Percentiles rank a stretch among this genome's conserved stretches.
These are phyloP conservation scores for Macheiramphus alcinus DNA, from an alignment of 2,113 vertebrate genomes.

Conservation along the genomic window DNA sequence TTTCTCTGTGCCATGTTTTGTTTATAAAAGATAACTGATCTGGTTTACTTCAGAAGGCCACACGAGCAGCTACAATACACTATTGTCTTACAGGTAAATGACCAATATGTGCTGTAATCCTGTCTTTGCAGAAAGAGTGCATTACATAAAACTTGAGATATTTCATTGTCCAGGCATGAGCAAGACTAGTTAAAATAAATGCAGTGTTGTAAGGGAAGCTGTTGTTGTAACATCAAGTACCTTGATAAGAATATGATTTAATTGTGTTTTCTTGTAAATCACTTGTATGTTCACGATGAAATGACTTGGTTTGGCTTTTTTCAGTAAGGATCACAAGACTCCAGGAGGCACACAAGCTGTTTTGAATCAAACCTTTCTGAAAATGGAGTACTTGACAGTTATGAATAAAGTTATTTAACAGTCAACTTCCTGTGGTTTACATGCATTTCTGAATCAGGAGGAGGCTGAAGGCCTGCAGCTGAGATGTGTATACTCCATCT, in stretches of 20 bases:
- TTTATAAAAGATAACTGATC: neutral
- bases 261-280: neutral
- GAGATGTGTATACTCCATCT: neutral
- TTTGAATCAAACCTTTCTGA: slow-evolving; percentile 52
- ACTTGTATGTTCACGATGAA: neutral
- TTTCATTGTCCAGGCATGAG: neutral
- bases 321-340: neutral
- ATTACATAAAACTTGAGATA: neutral
- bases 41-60: neutral
- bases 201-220: neutral
- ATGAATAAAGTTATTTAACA: slow-evolving; percentile 60
- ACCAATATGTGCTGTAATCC: neutral
- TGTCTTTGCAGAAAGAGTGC: neutral
- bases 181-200: neutral
- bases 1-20: neutral
- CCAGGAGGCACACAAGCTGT: neutral
- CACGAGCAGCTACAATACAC: neutral
- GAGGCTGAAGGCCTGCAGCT: slow-evolving; percentile 8
- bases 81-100: neutral
- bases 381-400: slow-evolving; percentile 58
- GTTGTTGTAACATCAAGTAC: neutral
- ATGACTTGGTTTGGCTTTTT: neutral
- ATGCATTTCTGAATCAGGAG: slow-evolving; percentile 36
- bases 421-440: slow-evolving; percentile 61
- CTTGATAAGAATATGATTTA: neutral